Evolutionary conservation across 1,140 invertebrate genomes (phyloP).

Genomic region (Helicoverpa zea): DNA sequence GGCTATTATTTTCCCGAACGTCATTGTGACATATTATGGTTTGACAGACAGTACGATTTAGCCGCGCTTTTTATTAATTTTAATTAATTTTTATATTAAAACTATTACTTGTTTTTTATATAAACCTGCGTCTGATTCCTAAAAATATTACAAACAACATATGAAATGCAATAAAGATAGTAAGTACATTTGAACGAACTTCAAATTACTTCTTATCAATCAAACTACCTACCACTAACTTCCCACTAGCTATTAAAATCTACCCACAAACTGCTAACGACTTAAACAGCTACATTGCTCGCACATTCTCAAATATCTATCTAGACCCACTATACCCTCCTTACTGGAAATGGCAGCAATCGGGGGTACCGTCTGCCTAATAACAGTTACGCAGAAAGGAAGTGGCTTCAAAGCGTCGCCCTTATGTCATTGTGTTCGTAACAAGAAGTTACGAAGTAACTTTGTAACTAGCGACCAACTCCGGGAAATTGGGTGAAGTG

Average conservation of each 20-base stretch:
- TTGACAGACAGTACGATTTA: too few relatives aligned
- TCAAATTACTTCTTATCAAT: slow-evolving; percentile 6
- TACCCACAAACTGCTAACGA: slow-evolving; percentile 15
- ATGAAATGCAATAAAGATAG: too few relatives aligned
- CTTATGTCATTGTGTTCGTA: slow-evolving; percentile 70
- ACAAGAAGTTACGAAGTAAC: slow-evolving; percentile 68
- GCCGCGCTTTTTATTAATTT: too few relatives aligned
- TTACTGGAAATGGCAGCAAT: slow-evolving; percentile 59
- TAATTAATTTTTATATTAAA: too few relatives aligned
- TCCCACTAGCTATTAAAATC: neutral
- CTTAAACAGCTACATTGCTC: neutral
- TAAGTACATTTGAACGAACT: neutral
- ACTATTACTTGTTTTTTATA: too few relatives aligned
- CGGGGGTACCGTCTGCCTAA: slow-evolving; percentile 62
- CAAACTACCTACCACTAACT: slow-evolving; percentile 8
- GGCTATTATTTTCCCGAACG: too few relatives aligned
- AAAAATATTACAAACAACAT: too few relatives aligned
- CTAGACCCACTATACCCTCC: slow-evolving; percentile 45
- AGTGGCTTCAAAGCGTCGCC: slow-evolving; percentile 66
- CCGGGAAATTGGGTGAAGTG: slow-evolving; percentile 61
- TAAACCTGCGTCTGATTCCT: too few relatives aligned
- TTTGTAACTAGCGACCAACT: slow-evolving; percentile 62
- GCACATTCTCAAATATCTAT: slow-evolving; percentile 39
- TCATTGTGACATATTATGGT: too few relatives aligned
- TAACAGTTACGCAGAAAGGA: slow-evolving; percentile 71